Percentiles rank a stretch among this genome's conserved stretches.
phyloP scores from a whole-genome alignment of 2,888 invertebrate species.

The Lymantria monacha region DNA sequence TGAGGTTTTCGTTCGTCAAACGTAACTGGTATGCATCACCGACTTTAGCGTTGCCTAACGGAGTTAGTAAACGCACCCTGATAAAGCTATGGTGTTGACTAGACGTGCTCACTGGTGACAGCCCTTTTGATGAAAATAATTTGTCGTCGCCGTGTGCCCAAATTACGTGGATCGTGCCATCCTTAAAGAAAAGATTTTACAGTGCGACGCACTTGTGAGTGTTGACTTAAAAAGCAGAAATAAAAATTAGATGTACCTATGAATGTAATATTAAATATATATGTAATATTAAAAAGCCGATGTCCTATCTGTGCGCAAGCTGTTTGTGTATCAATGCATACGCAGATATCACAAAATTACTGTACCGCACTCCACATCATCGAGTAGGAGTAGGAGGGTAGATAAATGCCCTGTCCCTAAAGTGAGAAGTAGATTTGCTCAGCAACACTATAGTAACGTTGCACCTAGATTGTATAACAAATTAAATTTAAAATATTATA shows the following conservation, averaged over 20 bases:
- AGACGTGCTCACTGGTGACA: conserved; percentile 81
- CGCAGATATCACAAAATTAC: too few relatives aligned
- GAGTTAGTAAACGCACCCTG: conserved; percentile 85
- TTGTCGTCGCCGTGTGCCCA: conserved; percentile 92
- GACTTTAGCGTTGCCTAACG: conserved; percentile 60
- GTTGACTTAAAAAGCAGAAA: not conserved
- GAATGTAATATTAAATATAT: too few relatives aligned
- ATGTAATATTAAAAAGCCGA: too few relatives aligned
- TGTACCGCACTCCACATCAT: too few relatives aligned
- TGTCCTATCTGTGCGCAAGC: too few relatives aligned
- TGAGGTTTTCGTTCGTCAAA: conserved; percentile 84
- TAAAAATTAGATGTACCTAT: not conserved
- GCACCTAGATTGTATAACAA: too few relatives aligned
- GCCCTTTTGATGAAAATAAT: conserved; percentile 85
- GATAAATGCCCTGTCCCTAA: too few relatives aligned
- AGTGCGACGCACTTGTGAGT: not conserved
- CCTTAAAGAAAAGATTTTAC: conserved; percentile 72
- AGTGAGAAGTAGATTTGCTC: too few relatives aligned
- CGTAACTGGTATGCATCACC: conserved; percentile 80
- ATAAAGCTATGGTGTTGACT: conserved; percentile 87
- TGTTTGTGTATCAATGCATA: too few relatives aligned
- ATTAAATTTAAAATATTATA: too few relatives aligned
- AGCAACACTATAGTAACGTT: too few relatives aligned
- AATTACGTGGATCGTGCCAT: conserved; percentile 93
- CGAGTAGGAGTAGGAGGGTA: too few relatives aligned